Conservation (phyloP, 2,888 invertebrate species). For the Scelioninae gen. 1 region DNA sequence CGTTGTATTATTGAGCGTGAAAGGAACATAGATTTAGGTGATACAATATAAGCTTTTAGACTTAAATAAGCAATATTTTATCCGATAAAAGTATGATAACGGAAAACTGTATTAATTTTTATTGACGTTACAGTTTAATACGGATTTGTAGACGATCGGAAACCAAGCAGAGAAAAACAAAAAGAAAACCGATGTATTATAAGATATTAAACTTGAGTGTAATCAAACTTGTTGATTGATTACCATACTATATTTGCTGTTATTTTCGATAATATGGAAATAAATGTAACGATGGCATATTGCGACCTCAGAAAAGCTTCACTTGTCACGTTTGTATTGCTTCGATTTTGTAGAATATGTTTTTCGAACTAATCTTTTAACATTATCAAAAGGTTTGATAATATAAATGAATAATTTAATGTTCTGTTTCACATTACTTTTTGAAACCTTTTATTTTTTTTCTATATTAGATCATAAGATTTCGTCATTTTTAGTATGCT, state of each 20-base stretch:
- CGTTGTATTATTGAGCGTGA: slow-evolving; percentile 62
- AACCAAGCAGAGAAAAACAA: slow-evolving; percentile 8
- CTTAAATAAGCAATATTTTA: slow-evolving; percentile 66
- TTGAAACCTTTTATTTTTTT: slow-evolving; percentile 9
- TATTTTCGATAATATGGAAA: slow-evolving; percentile 65
- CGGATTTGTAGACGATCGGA: slow-evolving; percentile 56
- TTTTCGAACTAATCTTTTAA: slow-evolving; percentile 59
- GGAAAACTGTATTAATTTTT: slow-evolving; percentile 65
- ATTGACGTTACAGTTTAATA: slow-evolving; percentile 65
- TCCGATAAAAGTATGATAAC: slow-evolving; percentile 52
- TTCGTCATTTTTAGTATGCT: too few species aligned
- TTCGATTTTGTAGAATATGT: slow-evolving; percentile 60
- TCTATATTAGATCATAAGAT: too few species aligned
- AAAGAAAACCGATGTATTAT: slow-evolving; percentile 55
- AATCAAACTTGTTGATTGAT: slow-evolving; percentile 66
- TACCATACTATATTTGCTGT: slow-evolving; percentile 61
- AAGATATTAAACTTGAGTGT: slow-evolving; percentile 64
- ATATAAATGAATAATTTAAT: slow-evolving; percentile 58
- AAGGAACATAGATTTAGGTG: slow-evolving; percentile 49
- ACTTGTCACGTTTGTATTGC: slow-evolving; percentile 63
- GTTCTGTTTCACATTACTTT: slow-evolving; percentile 23
- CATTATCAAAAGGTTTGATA: slow-evolving; percentile 57
- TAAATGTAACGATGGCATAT: slow-evolving; percentile 64
- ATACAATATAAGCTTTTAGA: slow-evolving; percentile 59
- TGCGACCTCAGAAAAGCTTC: slow-evolving; percentile 50